Evolutionary conservation across 2,888 invertebrate species (phyloP), one percentile per base, ranked within the genome.

Genomic region (Watsonalla cultraria): DNA sequence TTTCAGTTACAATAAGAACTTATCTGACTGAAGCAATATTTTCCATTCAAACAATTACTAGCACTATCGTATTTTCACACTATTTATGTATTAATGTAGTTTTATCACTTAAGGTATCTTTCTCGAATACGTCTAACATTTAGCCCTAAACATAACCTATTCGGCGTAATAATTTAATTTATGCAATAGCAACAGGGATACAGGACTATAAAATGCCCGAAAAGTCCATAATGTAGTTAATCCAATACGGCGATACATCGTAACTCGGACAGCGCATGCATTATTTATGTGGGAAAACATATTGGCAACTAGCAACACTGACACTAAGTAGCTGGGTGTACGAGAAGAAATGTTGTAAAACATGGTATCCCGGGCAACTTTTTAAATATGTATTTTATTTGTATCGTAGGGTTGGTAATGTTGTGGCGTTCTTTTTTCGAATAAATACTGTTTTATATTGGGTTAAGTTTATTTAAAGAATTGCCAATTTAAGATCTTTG

Each of bases 241-340:
- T 61, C 68, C 65, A 65, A 72, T 72, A 71, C 58, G 61, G 58
- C 55, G 47, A 57, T 49, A 51, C 54, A 35, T 33, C 11, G 56
- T n/a, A 34, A 24, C 33, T 45, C 49, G 51, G 53, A 62, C 64
- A 64, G 54, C 58, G 51, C 48, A 24, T 71, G 71, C 67, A 71
- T 71, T 71, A 71, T 71, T 72, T 72, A 71, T 72, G 54, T 35
- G 48, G 47, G 54, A 55, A 56, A 61, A 64, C 66, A 68, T 71
- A 71, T 72, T 72, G 65, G 65, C 61, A 58, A 60, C 58, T 57
- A 46, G 51, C 51, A 51, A 37, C 50, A 53, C 6, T 42, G 42
- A 42, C 42, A 42, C 42, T 42, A 42, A 42, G 42, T 42, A 42
- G 42, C 6, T 9, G 51, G 39, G 54, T 51, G 15, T 49, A 47